A percentile compares a stretch with the other conserved stretches of the same genome.
Evolutionary conservation across 2,797 vertebrate genomes (phyloP).

Genomic region (Phalanger gymnotis): DNA sequence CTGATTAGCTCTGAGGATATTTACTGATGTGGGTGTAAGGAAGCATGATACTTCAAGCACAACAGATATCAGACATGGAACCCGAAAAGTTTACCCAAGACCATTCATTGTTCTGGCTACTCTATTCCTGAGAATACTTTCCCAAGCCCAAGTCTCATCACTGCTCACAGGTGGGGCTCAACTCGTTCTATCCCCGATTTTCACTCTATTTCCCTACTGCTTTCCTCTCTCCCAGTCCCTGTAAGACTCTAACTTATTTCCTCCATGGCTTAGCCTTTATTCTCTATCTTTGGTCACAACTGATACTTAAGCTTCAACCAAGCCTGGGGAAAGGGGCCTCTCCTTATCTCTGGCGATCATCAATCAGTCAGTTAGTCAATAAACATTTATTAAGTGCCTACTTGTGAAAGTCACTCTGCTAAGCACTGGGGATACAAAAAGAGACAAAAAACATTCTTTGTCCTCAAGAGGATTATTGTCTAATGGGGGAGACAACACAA

Average conservation of each 20-base stretch:
- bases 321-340: background rate
- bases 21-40: background rate
- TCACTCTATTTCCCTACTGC: background rate
- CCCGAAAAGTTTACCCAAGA: background rate
- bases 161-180: background rate
- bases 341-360: background rate
- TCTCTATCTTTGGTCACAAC: background rate
- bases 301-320: background rate
- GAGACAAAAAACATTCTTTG: background rate
- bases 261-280: background rate
- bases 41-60: background rate
- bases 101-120: background rate
- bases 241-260: background rate
- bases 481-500: background rate
- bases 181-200: background rate
- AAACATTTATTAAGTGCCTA: background rate
- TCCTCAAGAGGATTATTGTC: background rate
- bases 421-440: background rate
- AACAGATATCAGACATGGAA: background rate
- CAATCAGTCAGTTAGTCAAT: background rate
- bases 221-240: background rate
- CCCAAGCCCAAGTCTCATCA: background rate
- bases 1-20: background rate
- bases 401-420: background rate
- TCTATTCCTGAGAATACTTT: background rate